Evolutionary conservation across 2,888 invertebrate genomes (phyloP).

Genomic region (Mythimna loreyi): DNA sequence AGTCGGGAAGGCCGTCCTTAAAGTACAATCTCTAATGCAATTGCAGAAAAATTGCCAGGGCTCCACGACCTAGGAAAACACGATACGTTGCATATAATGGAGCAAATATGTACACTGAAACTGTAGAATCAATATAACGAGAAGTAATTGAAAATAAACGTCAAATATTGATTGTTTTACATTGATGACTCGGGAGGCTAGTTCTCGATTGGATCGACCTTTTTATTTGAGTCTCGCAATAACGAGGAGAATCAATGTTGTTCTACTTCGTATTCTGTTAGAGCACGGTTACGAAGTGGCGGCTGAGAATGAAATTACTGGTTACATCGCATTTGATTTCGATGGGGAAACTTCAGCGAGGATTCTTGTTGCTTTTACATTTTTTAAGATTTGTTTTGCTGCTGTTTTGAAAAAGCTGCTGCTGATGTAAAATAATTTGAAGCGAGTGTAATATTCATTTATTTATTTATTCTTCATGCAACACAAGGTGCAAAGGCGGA

Average conservation of each 20-base stretch:
- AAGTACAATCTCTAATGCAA: background rate
- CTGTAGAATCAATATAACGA: conserved; percentile 12
- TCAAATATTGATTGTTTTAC: conserved; percentile 45
- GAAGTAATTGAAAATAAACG: conserved; percentile 32
- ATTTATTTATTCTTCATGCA: too few species aligned
- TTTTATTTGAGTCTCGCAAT: conserved; percentile 71
- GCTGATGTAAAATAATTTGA: background rate
- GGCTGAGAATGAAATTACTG: conserved; percentile 74
- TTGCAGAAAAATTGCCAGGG: background rate
- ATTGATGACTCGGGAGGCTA: conserved; percentile 55
- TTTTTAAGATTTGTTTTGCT: background rate
- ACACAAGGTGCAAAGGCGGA: too few species aligned
- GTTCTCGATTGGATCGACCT: conserved; percentile 51
- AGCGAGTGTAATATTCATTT: background rate
- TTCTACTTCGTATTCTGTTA: conserved; percentile 76
- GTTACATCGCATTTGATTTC: conserved; percentile 57
- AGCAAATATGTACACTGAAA: conserved; percentile 6
- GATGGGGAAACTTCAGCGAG: conserved; percentile 19
- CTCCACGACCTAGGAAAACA: background rate
- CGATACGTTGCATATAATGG: background rate
- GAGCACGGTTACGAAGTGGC: conserved; percentile 68
- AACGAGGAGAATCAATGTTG: conserved; percentile 79
- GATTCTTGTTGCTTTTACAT: conserved; percentile 16
- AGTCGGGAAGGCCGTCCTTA: too few species aligned
- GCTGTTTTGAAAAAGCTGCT: background rate